Base-by-base conservation (phyloP, 1,140 invertebrate species). In the Periplaneta americana region DNA sequence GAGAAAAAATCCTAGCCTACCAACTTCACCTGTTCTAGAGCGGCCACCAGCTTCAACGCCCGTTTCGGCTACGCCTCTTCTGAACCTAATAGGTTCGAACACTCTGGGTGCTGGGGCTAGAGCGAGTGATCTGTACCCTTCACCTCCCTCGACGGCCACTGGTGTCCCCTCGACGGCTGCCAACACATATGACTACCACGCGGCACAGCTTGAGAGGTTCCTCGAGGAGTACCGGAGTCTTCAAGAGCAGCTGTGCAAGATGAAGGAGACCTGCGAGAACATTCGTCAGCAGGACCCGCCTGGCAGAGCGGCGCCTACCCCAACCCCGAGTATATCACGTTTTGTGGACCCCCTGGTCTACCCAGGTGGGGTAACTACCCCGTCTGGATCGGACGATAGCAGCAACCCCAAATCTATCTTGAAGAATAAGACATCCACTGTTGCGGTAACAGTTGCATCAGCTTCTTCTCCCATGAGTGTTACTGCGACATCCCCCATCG, bases 251-350 rank as follows among this genome's bases (percentile, higher is more conserved):
- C 86, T 95, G 81, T 93, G 91, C 80, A 92, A 92, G 86, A 95
- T 95, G 93, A 95, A 94, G 85, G 92, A 94, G 84, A 93, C 93
- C 34, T 93, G 93, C 85, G 93, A 93, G 84, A 92, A 90, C 82
- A 89, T 93, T 80, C 87, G 88, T 48, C 88, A 77, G 28, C 74
- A 35, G 17, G 39, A 34, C 0, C 35, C 35, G 34, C 48, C 48
- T 66, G 48, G 48, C n/a, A 66, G 48, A 66, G 33, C 33, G n/a
- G 32, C 75, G 1, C 31, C 31, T 9, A 3, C 35, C 0, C 8
- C 31, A 5, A 77, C 75, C 31, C 33, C 33, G 33, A 77, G 75
- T 13, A 34, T 36, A 77, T 77, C 75, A 36, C 75, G 35, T 1
- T 77, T 34, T 28, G 75, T 34, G 13, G 75, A 77, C 31, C 75